Percentiles rank a stretch among this genome's conserved stretches.
Evolutionary conservation across 2,888 invertebrate species (phyloP).

Genomic region (Drosophila phalerata): DNA sequence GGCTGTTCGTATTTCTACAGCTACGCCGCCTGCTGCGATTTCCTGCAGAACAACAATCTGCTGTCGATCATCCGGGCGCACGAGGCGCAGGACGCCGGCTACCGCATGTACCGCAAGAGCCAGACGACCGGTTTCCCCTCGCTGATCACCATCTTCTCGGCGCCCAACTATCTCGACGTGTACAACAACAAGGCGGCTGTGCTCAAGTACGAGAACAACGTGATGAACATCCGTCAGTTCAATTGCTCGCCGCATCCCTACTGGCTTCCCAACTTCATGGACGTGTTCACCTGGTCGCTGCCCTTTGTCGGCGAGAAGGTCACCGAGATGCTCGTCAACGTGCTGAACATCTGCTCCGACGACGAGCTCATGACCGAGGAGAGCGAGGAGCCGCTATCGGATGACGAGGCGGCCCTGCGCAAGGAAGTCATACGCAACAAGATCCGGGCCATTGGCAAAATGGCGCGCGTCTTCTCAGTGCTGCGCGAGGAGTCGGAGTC

Average conservation of each 20-base stretch:
- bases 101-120: conserved; percentile 99
- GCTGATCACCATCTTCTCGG: conserved; percentile 99
- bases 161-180: conserved; percentile 99
- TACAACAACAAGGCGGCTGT: conserved; percentile 99
- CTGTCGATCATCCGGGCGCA: conserved; percentile 99
- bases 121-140: conserved; percentile 99
- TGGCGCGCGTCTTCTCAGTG: conserved; percentile 99
- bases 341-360: conserved; percentile 99
- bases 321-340: conserved; percentile 99
- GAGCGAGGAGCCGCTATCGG: conserved; percentile 89
- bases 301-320: conserved; percentile 99
- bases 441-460: conserved; percentile 99
- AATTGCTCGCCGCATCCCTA: conserved; percentile 99
- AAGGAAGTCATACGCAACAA: conserved; percentile 99
- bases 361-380: conserved; percentile 99
- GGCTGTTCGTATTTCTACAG: conserved; percentile 99
- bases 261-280: conserved; percentile 99
- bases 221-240: conserved; percentile 99
- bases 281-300: conserved; percentile 99
- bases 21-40: conserved; percentile 99
- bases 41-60: conserved; percentile 99
- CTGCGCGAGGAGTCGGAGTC: conserved; percentile 99
- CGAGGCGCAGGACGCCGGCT: conserved; percentile 99
- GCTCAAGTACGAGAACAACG: conserved; percentile 99
- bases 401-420: conserved; percentile 94